Percentiles rank a stretch among this genome's conserved stretches.
phyloP scores from a whole-genome alignment of 2,888 invertebrate genomes.

The Smittia sp. region DNA sequence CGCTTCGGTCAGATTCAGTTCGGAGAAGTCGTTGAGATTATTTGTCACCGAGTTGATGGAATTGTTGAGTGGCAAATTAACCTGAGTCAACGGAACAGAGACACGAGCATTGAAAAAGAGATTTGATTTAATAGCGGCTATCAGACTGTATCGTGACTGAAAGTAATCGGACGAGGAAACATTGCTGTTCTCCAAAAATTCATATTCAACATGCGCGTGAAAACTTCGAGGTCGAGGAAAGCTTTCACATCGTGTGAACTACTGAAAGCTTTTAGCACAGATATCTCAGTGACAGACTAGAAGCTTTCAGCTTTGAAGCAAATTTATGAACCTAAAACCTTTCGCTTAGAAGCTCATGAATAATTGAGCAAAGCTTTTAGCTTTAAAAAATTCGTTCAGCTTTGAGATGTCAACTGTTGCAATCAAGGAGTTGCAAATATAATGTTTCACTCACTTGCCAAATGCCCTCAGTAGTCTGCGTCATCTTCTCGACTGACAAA shows the following conservation, averaged over 20 bases:
- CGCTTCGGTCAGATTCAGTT: constrained; percentile 55
- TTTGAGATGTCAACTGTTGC: too few relatives aligned
- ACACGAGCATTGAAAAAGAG: background rate
- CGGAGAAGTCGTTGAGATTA: constrained; percentile 56
- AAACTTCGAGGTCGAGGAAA: too few relatives aligned
- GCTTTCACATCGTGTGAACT: too few relatives aligned
- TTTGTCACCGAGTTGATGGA: constrained; percentile 49
- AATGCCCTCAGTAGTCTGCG: constrained; percentile 75
- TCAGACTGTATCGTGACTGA: background rate
- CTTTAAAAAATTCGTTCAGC: too few relatives aligned
- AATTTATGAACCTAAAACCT: background rate
- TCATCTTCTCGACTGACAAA: constrained; percentile 85
- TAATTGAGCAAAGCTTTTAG: too few relatives aligned
- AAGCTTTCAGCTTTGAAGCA: too few relatives aligned
- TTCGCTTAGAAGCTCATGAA: background rate
- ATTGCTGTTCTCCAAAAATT: too few relatives aligned
- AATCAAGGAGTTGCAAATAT: background rate
- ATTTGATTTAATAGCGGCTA: background rate
- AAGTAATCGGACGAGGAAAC: too few relatives aligned
- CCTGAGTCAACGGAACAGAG: constrained; percentile 46
- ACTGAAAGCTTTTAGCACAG: too few relatives aligned
- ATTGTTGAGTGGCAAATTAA: constrained; percentile 54
- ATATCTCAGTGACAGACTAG: too few relatives aligned
- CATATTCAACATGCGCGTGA: too few relatives aligned
- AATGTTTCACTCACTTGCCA: constrained; percentile 58